Base-by-base conservation (phyloP, 2,797 vertebrate genomes). In the Apogon hyalosoma region DNA sequence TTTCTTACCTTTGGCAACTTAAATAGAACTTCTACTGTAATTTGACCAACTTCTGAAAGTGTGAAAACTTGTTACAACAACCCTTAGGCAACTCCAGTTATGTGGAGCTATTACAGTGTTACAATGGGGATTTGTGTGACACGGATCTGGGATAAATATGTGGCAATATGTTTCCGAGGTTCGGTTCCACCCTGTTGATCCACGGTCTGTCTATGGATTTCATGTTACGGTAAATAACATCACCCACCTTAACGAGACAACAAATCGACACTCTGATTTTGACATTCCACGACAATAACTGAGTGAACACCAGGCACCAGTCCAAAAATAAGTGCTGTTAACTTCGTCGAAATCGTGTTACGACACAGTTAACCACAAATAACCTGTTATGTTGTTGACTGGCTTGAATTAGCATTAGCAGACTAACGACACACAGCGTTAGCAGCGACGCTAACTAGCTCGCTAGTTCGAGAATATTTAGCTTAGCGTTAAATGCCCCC, bases 301-400 rank as follows among this genome's bases (percentile, higher is more conserved):
- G 1, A 41, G 24, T 13, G 7, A 66, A 68, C 65, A 59, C 15
- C 43, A 2, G 16, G 12, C 8, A 49, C 28, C 28, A 43, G 21
- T 64, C 60, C 74, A 13, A 14, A 75, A 66, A 71, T 68, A 83
- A 80, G 59, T 4, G 8, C 64, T 6, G 31, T 49, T 21, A 74
- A 64, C 62, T 77, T 63, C 12, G 60, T 71, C 15, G 47, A 77
- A 88, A 84, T 73, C 68, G 48, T 59, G 49, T 90, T 90, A 85
- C 88, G 83, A 87, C 83, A 1, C 45, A 69, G 75, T 52, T 63
- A 51, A 75, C 63, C 83, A 85, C 74, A 88, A 82, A 84, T 80
- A 88, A 87, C 80, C 75, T 75, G 73, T 82, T 73, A 14, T 85
- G 83, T 75, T 88, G 86, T 76, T 83, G 79, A 76, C 77, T 66